phyloP scores from a whole-genome alignment of 1,140 invertebrate genomes.

The Scaptomyza montana region DNA sequence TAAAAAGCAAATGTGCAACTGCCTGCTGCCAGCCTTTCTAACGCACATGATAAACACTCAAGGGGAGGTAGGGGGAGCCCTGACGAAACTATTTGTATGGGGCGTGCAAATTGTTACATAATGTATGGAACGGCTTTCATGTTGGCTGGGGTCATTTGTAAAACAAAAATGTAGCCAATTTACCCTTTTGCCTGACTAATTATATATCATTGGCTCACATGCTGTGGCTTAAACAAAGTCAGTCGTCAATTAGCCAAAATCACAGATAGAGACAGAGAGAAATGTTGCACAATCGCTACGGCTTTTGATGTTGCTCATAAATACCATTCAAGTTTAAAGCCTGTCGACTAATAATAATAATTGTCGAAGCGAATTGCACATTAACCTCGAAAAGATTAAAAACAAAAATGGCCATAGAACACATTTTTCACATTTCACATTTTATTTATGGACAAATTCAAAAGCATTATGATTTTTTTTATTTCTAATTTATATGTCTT shows the following conservation, averaged over 20 bases:
- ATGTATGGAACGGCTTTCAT: constrained; percentile 33
- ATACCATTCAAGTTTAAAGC: constrained; percentile 47
- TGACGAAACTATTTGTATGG: constrained; percentile 65
- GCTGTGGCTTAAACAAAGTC: constrained; percentile 42
- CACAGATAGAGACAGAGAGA: background rate
- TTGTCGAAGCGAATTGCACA: constrained; percentile 39
- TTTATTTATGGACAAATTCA: constrained; percentile 19
- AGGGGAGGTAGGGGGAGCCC: background rate
- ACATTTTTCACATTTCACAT: constrained; percentile 11
- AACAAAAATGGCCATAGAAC: constrained; percentile 34
- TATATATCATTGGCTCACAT: constrained; percentile 68
- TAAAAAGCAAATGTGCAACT: constrained; percentile 72
- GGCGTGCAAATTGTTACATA: constrained; percentile 58
- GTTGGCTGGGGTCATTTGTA: constrained; percentile 29
- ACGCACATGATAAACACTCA: constrained; percentile 5
- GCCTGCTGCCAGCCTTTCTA: constrained; percentile 20
- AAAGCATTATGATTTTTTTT: constrained; percentile 45
- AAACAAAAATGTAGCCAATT: constrained; percentile 52
- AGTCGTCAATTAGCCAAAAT: constrained; percentile 56
- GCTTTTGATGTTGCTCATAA: constrained; percentile 15
- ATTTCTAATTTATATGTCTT: constrained; percentile 62
- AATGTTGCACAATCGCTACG: constrained; percentile 40
- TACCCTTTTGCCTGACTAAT: constrained; percentile 59
- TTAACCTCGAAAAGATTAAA: constrained; percentile 55
- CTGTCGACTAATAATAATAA: constrained; percentile 11